Percentiles rank a stretch among this genome's conserved stretches.
Evolutionary conservation across 53 echinoderm and acorn worm genomes (phyloP).

Genomic region (Crossaster papposus): DNA sequence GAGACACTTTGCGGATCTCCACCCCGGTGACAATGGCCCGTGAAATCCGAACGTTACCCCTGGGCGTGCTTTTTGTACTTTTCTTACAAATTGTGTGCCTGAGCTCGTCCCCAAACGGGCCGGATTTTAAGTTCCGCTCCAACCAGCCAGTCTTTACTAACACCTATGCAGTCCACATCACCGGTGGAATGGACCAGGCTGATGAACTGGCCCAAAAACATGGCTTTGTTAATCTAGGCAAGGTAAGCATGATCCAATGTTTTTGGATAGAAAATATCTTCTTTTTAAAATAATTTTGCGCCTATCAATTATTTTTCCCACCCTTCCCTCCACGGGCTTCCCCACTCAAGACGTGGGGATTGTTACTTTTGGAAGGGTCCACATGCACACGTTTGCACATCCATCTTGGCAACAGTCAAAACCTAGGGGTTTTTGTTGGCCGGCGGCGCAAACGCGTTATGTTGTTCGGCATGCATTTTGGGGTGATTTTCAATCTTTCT

Average conservation of each 20-base stretch:
- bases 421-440: no score
- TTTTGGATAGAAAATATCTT: neutral
- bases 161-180: constrained; percentile 91
- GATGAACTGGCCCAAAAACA: constrained; percentile 69
- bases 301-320: no score
- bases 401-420: no score
- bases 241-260: constrained; percentile 59
- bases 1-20: no score
- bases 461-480: no score
- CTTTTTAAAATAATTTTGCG: no score
- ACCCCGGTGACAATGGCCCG: neutral
- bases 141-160: constrained; percentile 68
- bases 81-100: constrained; percentile 43
- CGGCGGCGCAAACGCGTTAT: no score
- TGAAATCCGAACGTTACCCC: constrained; percentile 30
- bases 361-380: no score
- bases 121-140: neutral
- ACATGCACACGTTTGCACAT: no score
- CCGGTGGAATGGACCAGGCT: constrained; percentile 80
- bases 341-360: no score
- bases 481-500: no score
- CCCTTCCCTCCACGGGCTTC: no score
- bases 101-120: constrained; percentile 38
- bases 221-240: constrained; percentile 86
- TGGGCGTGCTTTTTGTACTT: constrained; percentile 30